Evolutionary conservation across 2,797 vertebrate genomes (phyloP), one percentile per base, ranked within the genome.

Genomic region (Artibeus lituratus): DNA sequence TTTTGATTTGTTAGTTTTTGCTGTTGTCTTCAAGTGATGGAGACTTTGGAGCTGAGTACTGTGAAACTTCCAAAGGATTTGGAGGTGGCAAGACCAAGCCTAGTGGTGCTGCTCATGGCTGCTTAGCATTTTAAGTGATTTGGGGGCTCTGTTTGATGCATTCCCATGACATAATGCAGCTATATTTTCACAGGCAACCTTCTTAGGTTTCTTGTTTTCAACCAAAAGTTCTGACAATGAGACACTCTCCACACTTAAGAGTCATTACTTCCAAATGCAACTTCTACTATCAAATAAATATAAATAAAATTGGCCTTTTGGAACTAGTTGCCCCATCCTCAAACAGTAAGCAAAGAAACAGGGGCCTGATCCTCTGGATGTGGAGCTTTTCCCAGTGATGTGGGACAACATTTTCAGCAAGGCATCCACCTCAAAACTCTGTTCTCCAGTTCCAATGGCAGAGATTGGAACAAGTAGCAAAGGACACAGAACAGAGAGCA

Each of bases 61-160:
- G 2, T 14, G 16, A 42, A 37, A 44, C 26, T 49, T 70, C 62
- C 42, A 57, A 73, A 69, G 53, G 15, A 1, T 39, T 88, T 72
- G 59, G 69, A 35, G 24, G 70, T 47, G 22, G 24, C 1, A 10
- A 42, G 39, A 16, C 26, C 37, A 53, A 94, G 10, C 3, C 4
- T n/a, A 21, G 4, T 29, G 2, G 26, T 5, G 16, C 22, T 7
- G 0, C 12, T 6, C 49, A 1, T 2, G 2, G 65, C 3, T 53
- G 1, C 29, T 62, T 16, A 35, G 22, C 16, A 53, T 8, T 22
- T 5, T 88, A 22, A 55, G 37, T 11, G 10, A 26, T 51, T 51
- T n/a, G 15, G 57, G n/a, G 47, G 5, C 37, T 78, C 5, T 32
- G 7, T 35, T 12, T 6, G 26, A 91, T 55, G 39, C 5, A 16